Evolutionary conservation across 2,888 invertebrate species (phyloP).

Genomic region (Acheta domesticus): DNA sequence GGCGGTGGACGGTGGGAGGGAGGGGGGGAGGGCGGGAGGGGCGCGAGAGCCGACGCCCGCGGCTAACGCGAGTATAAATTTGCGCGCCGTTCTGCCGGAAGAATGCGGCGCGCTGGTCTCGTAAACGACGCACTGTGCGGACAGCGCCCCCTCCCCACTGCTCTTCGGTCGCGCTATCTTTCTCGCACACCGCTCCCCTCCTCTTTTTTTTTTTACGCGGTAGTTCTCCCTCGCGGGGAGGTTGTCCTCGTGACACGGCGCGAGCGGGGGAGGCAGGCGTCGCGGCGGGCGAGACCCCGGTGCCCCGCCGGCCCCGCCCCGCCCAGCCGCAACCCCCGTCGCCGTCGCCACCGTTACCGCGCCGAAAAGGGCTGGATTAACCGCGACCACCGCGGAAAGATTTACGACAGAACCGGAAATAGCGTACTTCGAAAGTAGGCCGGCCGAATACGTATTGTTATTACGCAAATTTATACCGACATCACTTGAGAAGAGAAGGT

Average conservation of each 20-base stretch:
- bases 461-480: conserved; percentile 4
- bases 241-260: too few species aligned
- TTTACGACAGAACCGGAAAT: neutral
- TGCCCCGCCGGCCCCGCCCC: too few species aligned
- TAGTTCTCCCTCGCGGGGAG: too few species aligned
- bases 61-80: conserved; percentile 1
- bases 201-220: too few species aligned
- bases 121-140: conserved; percentile 4
- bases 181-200: too few species aligned
- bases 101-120: neutral
- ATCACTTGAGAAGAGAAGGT: neutral
- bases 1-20: neutral
- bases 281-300: too few species aligned
- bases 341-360: neutral
- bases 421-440: neutral
- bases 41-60: neutral
- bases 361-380: neutral
- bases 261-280: too few species aligned
- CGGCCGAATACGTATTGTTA: neutral
- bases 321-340: neutral
- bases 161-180: too few species aligned
- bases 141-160: neutral
- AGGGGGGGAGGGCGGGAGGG: neutral
- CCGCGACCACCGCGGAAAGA: neutral
- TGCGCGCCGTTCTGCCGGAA: conserved; percentile 18